Conservation (phyloP, 1,140 invertebrate genomes). For the Drosophila tristis region DNA sequence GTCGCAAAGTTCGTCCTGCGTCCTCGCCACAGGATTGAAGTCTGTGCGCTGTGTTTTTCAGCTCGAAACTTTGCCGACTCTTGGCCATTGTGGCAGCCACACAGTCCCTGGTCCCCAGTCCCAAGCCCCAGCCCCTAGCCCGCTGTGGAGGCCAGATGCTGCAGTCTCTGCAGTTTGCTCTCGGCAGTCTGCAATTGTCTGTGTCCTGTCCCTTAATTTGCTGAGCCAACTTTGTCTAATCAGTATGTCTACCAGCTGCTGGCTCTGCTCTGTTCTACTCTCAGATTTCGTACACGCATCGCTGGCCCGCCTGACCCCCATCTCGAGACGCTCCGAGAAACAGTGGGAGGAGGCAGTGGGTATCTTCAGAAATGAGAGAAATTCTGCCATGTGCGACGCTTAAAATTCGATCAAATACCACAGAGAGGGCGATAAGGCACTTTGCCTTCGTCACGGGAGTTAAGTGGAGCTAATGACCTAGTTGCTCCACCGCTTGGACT, state of each 20-base stretch:
- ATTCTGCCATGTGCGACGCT: no score
- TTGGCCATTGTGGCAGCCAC: slow-evolving; percentile 34
- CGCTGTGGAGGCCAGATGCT: slow-evolving; percentile 40
- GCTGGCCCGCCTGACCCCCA: slow-evolving; percentile 1
- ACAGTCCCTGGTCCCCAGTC: not conserved
- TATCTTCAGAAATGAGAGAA: no score
- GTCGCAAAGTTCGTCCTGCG: slow-evolving; percentile 42
- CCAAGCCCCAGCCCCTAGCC: no score
- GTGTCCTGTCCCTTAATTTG: slow-evolving; percentile 39
- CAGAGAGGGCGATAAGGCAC: no score
- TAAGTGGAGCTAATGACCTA: slow-evolving; percentile 24
- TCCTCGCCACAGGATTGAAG: slow-evolving; percentile 56
- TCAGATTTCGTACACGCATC: slow-evolving; percentile 38
- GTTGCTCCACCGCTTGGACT: not conserved
- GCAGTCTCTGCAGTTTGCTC: slow-evolving; percentile 28
- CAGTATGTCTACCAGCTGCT: slow-evolving; percentile 40
- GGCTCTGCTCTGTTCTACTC: slow-evolving; percentile 1
- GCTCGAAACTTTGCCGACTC: slow-evolving; percentile 34
- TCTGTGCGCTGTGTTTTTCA: slow-evolving; percentile 18
- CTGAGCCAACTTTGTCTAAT: slow-evolving; percentile 47
- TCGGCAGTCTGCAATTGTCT: slow-evolving; percentile 33
- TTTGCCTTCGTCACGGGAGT: slow-evolving; percentile 5
- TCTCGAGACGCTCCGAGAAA: not conserved
- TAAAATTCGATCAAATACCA: not conserved
- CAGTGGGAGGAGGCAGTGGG: not conserved